A percentile compares a stretch with the other conserved stretches of the same genome.
These are phyloP conservation scores for Philotrypesis tridentata DNA, from an alignment of 1,140 invertebrate genomes.

Conservation along the genomic window DNA sequence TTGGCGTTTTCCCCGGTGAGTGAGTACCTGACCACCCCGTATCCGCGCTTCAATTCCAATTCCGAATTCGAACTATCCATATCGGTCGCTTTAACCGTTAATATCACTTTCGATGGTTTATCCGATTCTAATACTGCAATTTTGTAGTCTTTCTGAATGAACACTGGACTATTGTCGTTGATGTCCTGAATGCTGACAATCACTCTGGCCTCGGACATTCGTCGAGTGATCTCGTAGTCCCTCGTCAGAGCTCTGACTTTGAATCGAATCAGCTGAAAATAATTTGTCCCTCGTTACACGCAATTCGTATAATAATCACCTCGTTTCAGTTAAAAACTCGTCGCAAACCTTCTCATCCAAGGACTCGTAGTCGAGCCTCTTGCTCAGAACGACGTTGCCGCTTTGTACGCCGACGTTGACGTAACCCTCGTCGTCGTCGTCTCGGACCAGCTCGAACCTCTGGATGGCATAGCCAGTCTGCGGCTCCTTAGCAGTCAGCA, in stretches of 20 bases:
- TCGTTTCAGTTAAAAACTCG: no score
- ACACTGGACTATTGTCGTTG: slow-evolving; percentile 87
- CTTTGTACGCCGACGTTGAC: slow-evolving; percentile 79
- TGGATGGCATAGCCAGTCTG: slow-evolving; percentile 78
- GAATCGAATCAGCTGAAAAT: slow-evolving; percentile 76
- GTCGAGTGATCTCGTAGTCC: slow-evolving; percentile 78
- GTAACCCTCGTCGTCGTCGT: slow-evolving; percentile 67
- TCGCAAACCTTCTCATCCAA: slow-evolving; percentile 76
- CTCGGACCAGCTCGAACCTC: slow-evolving; percentile 76
- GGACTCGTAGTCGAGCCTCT: slow-evolving; percentile 84
- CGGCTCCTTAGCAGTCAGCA: slow-evolving; percentile 83
- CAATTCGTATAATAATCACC: not conserved
- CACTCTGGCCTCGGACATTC: slow-evolving; percentile 80
- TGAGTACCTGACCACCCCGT: slow-evolving; percentile 80
- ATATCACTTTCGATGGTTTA: slow-evolving; percentile 79
- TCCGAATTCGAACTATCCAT: slow-evolving; percentile 79
- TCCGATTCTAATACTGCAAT: slow-evolving; percentile 82
- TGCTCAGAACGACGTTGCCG: slow-evolving; percentile 82
- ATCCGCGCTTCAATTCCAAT: slow-evolving; percentile 78
- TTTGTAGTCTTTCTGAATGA: slow-evolving; percentile 81
- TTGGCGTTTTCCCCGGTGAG: slow-evolving; percentile 82
- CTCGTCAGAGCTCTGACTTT: slow-evolving; percentile 82
- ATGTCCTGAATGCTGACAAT: slow-evolving; percentile 82
- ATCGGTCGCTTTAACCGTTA: slow-evolving; percentile 82
- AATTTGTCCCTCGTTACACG: not conserved